These are phyloP conservation scores for Cantharis flavilabris DNA, from an alignment of 2,888 invertebrate species.

Conservation along the genomic window DNA sequence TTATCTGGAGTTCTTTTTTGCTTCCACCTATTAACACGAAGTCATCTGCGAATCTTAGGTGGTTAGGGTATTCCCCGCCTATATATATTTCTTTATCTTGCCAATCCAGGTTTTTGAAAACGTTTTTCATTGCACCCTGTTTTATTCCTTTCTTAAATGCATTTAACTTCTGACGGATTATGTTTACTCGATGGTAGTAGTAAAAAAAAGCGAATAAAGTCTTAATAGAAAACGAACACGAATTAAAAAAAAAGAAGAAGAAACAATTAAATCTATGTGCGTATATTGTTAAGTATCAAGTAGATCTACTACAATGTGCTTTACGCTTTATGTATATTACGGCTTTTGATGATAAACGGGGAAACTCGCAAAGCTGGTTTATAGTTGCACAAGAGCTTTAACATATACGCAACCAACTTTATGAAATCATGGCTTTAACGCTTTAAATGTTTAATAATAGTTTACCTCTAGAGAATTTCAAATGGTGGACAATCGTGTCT, in stretches of 20 bases:
- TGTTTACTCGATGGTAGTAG: not conserved
- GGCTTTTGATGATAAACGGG: constrained; percentile 32
- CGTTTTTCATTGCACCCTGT: too few relatives aligned
- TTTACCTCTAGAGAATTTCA: constrained; percentile 1
- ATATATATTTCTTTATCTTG: too few relatives aligned
- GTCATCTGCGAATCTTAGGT: too few relatives aligned
- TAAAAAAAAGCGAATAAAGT: not conserved
- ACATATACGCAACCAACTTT: constrained; percentile 26
- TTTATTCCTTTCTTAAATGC: too few relatives aligned
- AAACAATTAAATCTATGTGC: constrained; percentile 4
- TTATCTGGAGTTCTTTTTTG: too few relatives aligned
- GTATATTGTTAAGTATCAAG: constrained; percentile 14
- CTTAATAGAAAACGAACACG: not conserved
- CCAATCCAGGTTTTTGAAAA: too few relatives aligned
- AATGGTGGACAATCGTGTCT: not conserved
- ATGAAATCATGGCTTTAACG: constrained; percentile 23
- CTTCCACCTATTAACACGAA: too few relatives aligned
- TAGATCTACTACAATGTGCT: constrained; percentile 7
- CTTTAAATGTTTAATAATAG: constrained; percentile 18
- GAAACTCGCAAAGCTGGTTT: constrained; percentile 34
- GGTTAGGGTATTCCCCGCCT: too few relatives aligned
- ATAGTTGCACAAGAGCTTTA: constrained; percentile 34
- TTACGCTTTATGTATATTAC: constrained; percentile 26
- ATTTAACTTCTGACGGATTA: not conserved
- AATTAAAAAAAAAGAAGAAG: not conserved